Percentiles rank a stretch among this genome's conserved stretches.
Conservation (phyloP, 2,797 vertebrate species). For the Myotis myotis region DNA sequence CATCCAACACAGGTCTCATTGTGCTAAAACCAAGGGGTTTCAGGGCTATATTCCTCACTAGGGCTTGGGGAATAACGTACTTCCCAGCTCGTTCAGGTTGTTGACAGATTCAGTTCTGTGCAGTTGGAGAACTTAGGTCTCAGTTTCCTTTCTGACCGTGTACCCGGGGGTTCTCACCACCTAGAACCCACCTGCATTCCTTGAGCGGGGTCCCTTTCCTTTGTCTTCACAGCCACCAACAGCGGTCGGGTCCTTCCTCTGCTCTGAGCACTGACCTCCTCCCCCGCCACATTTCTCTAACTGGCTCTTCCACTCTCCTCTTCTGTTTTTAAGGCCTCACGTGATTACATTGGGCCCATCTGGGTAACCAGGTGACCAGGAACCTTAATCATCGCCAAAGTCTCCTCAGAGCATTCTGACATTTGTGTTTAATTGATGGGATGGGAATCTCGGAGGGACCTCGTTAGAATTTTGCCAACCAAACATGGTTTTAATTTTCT, state of each 20-base stretch:
- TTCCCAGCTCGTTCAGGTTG: neutral
- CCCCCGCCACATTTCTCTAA: neutral
- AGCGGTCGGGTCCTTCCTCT: neutral
- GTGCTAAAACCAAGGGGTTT: neutral
- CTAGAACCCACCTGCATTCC: neutral
- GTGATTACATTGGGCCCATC: neutral
- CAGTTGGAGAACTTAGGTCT: neutral
- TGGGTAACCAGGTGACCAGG: neutral
- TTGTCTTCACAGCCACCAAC: neutral
- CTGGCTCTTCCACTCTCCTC: neutral
- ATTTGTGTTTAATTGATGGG: conserved; percentile 10
- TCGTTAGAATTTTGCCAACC: neutral
- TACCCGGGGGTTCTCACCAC: neutral
- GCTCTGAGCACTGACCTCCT: neutral
- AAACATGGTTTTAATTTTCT: neutral
- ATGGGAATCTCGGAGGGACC: neutral
- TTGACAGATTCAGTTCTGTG: neutral
- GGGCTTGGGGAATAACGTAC: neutral
- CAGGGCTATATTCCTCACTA: neutral
- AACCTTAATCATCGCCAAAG: neutral
- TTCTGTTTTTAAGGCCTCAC: neutral
- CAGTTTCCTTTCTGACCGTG: neutral
- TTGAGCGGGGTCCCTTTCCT: neutral
- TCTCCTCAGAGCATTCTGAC: neutral
- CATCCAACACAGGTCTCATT: neutral